Percentiles rank a stretch among this genome's conserved stretches.
Conservation (phyloP, 2,113 vertebrate species). For the Oncorhynchus keta region DNA sequence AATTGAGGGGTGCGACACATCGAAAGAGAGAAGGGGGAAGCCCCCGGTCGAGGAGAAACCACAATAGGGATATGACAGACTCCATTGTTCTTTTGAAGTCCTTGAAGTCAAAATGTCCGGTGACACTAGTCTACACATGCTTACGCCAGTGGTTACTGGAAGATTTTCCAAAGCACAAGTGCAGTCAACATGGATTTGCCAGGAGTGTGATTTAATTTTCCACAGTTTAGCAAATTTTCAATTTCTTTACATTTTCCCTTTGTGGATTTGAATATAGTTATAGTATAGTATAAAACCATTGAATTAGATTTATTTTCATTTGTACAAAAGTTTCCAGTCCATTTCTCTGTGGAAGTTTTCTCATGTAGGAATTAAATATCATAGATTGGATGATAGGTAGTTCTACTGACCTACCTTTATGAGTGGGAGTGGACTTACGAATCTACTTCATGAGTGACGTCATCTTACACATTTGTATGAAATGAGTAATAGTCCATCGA, state of each 20-base stretch:
- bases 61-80: conserved; percentile 43
- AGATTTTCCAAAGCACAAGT: no score
- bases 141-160: no score
- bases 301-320: no score
- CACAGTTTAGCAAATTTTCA: no score
- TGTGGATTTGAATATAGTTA: no score
- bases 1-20: conserved; percentile 55
- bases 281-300: no score
- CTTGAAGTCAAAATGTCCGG: conserved; percentile 59
- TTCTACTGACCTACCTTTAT: conserved; percentile 7
- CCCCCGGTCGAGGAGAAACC: conserved; percentile 23
- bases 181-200: no score
- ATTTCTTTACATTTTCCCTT: no score
- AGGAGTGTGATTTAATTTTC: no score
- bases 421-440: not conserved
- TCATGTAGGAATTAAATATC: no score
- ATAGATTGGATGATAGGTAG: not conserved
- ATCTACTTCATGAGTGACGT: not conserved
- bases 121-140: conserved; percentile 19
- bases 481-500: not conserved
- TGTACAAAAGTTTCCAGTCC: no score
- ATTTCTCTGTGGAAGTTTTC: no score
- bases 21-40: conserved; percentile 42
- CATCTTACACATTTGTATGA: conserved; percentile 21
- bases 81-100: conserved; percentile 38